Evolutionary conservation across 2,888 invertebrate species (phyloP).

Genomic region (Parnassius orleans): DNA sequence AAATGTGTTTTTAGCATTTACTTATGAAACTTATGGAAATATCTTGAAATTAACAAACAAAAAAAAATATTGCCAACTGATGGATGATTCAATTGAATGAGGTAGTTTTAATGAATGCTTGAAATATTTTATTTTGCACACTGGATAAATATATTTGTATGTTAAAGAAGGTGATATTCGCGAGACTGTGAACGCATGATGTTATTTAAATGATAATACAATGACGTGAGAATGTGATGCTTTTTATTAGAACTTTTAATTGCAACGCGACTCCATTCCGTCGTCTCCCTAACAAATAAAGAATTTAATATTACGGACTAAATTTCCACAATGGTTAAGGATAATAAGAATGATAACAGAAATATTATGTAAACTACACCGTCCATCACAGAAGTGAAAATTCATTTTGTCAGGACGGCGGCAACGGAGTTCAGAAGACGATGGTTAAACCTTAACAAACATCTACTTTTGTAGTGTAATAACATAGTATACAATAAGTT

Average conservation of each 20-base stretch:
- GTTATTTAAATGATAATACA: constrained; percentile 47
- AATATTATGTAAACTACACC: constrained; percentile 37
- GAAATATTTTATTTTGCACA: constrained; percentile 51
- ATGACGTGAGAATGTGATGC: constrained; percentile 69
- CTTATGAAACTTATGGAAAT: background rate
- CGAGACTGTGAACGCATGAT: constrained; percentile 51
- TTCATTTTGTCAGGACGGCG: constrained; percentile 41
- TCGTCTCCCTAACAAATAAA: constrained; percentile 38
- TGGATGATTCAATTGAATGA: constrained; percentile 23
- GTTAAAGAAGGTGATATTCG: constrained; percentile 42
- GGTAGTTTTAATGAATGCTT: constrained; percentile 34
- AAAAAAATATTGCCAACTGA: background rate
- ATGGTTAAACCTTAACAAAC: constrained; percentile 51
- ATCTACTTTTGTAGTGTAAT: constrained; percentile 71
- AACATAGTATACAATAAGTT: constrained; percentile 65
- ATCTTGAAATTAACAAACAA: constrained; percentile 8
- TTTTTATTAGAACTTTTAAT: constrained; percentile 65
- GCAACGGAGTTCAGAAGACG: constrained; percentile 52
- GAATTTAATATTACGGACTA: background rate
- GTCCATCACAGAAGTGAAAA: constrained; percentile 50
- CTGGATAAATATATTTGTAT: constrained; percentile 41
- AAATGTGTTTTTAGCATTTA: constrained; percentile 52
- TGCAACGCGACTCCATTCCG: constrained; percentile 51
- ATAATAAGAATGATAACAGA: no score
- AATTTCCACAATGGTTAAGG: no score